A percentile compares a stretch with the other conserved stretches of the same genome.
These are phyloP conservation scores for Tanypteryx hageni DNA, from an alignment of 2,888 invertebrate species.

Conservation along the genomic window DNA sequence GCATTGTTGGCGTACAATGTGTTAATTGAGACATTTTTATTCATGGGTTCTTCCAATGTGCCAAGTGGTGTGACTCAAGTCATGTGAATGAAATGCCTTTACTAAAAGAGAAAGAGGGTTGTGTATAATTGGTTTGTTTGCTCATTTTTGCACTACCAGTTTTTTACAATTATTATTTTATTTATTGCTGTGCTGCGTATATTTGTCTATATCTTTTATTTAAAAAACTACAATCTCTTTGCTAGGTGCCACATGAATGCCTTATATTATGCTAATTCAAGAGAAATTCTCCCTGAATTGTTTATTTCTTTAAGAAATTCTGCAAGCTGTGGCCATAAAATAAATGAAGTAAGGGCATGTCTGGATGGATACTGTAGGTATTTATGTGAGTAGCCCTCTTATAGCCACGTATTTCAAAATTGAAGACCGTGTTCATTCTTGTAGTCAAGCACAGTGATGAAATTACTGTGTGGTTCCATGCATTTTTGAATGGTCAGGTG, in stretches of 20 bases:
- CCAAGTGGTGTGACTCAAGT: neutral
- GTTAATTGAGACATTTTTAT: neutral
- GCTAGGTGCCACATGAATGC: conserved; percentile 18
- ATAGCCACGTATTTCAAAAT: neutral
- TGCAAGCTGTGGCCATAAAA: neutral
- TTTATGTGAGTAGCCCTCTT: neutral
- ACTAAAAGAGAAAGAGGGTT: neutral
- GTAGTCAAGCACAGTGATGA: neutral
- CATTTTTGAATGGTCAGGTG: neutral
- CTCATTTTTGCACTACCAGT: neutral
- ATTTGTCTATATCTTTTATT: neutral
- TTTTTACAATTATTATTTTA: conserved; percentile 29
- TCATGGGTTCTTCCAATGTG: neutral
- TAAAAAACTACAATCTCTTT: neutral
- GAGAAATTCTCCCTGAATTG: neutral
- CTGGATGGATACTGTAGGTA: neutral
- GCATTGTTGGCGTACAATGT: neutral
- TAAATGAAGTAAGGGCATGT: neutral
- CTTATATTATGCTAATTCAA: neutral
- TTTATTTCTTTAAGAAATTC: neutral
- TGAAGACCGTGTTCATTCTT: neutral
- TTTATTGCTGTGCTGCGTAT: conserved; percentile 6
- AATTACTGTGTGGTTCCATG: neutral
- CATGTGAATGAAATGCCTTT: conserved; percentile 13
- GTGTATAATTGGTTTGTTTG: neutral